Percentiles rank a stretch among this genome's conserved stretches.
Evolutionary conservation across 2,888 invertebrate species (phyloP).

Genomic region (Agonum fuliginosum): DNA sequence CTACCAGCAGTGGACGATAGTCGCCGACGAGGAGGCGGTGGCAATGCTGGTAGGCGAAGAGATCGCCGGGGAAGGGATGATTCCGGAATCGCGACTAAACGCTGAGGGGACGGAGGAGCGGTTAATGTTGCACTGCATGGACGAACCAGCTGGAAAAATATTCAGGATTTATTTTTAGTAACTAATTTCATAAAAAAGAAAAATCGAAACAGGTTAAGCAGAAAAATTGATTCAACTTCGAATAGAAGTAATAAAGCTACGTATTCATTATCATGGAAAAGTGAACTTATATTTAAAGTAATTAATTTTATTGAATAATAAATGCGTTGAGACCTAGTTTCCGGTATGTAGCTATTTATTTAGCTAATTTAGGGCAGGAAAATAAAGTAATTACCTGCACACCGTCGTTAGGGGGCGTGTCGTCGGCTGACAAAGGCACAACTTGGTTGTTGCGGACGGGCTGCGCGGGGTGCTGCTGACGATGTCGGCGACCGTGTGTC

Average conservation of each 20-base stretch:
- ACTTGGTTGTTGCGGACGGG: slow-evolving; percentile 70
- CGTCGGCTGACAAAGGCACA: slow-evolving; percentile 67
- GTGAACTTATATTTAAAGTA: background rate
- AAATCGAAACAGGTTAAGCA: background rate
- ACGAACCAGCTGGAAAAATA: slow-evolving; percentile 59
- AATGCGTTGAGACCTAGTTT: background rate
- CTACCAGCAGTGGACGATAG: background rate
- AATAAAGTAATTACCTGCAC: slow-evolving; percentile 64
- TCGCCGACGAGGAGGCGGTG: slow-evolving; percentile 72
- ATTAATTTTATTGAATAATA: background rate
- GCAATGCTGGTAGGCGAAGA: slow-evolving; percentile 69
- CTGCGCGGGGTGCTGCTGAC: slow-evolving; percentile 64
- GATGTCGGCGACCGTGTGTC: slow-evolving; percentile 63
- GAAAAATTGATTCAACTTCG: background rate
- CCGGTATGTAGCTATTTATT: background rate
- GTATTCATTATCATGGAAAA: too few relatives aligned
- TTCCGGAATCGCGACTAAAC: background rate
- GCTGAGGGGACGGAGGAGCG: slow-evolving; percentile 39
- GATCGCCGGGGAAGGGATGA: slow-evolving; percentile 71
- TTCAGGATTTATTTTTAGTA: background rate
- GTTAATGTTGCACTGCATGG: slow-evolving; percentile 64
- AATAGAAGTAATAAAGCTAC: background rate
- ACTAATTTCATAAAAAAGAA: slow-evolving; percentile 3
- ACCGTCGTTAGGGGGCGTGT: slow-evolving; percentile 62
- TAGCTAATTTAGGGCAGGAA: slow-evolving; percentile 64